phyloP scores from a whole-genome alignment of 2,113 vertebrate species.

The Menura novaehollandiae region DNA sequence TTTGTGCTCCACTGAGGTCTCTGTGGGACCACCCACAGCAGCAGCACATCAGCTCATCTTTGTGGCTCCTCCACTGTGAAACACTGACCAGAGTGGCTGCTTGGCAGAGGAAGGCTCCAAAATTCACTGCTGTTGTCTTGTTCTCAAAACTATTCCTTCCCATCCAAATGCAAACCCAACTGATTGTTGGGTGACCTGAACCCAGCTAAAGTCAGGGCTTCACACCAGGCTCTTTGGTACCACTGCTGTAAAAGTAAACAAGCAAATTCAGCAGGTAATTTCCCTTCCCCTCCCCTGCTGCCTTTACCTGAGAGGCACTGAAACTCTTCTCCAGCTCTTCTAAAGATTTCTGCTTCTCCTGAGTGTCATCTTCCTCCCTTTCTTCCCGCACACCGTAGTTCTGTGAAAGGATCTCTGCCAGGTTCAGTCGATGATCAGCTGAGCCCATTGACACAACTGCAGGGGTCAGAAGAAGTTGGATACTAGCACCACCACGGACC shows the following conservation, averaged over 20 bases:
- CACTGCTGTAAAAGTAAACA: background rate
- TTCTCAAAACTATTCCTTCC: background rate
- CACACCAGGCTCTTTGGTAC: background rate
- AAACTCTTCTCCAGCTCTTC: slow-evolving; percentile 77
- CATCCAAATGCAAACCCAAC: background rate
- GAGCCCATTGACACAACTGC: slow-evolving; percentile 79
- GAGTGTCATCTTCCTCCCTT: slow-evolving; percentile 16
- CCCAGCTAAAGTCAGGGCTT: background rate
- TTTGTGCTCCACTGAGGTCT: background rate
- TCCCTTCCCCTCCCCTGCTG: background rate
- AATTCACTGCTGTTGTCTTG: background rate
- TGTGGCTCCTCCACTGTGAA: background rate
- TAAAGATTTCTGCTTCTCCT: slow-evolving; percentile 67
- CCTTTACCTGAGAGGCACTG: slow-evolving; percentile 66
- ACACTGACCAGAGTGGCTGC: background rate
- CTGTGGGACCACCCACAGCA: background rate
- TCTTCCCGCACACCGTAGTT: slow-evolving; percentile 74
- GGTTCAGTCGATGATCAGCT: slow-evolving; percentile 72
- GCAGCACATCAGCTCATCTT: background rate
- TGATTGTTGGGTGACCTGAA: background rate
- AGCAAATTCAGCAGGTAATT: background rate
- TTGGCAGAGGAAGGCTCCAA: background rate
- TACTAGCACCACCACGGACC: background rate
- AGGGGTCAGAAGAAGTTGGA: background rate
- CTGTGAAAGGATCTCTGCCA: slow-evolving; percentile 79